Evolutionary conservation across 2,888 invertebrate genomes (phyloP), one percentile per base, ranked within the genome.

Genomic region (Acronicta leporina): DNA sequence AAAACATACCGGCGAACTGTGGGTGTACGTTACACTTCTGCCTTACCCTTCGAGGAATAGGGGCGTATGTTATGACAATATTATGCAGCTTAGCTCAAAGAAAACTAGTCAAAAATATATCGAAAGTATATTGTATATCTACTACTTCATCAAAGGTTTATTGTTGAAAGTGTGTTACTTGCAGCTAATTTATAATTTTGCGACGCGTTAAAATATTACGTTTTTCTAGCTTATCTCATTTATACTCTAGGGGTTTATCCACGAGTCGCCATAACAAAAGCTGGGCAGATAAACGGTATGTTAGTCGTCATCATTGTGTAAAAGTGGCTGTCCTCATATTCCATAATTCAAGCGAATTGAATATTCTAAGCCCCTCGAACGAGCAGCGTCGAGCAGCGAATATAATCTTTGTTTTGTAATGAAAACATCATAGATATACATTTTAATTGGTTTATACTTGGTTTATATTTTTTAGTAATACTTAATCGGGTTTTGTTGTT

Each of bases 321-420:
- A 63, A 63, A 73, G 65, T 77, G 70, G 61, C 66, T 60, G 73
- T 78, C 77, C 76, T 55, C 66, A 68, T 60, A n/a, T 67, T 74
- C 55, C 80, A 83, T 87, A 83, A 84, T 84, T 86, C 83, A 85
- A 64, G 51, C 71, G 78, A 83, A 86, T 83, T 82, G 84, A 83
- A 87, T 85, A 83, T 86, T 85, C 83, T 83, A 82, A 82, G 65
- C 79, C 43, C 53, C 55, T 63, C 38, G 38, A 38, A 46, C 41
- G 64, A 55, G 60, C 48, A 59, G 44, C 48, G 38, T 57, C 61
- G 47, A 33, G 50, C 55, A 53, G 51, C 63, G 73, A 42, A 53
- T 76, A 67, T 71, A n/a, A 38, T n/a, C 38, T 75, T 73, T 70
- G 57, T 71, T 72, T 65, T 58, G 73, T 62, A 72, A 79, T 81